Conservation (phyloP, 2,113 vertebrate species). For the Corythornis vintsioides region DNA sequence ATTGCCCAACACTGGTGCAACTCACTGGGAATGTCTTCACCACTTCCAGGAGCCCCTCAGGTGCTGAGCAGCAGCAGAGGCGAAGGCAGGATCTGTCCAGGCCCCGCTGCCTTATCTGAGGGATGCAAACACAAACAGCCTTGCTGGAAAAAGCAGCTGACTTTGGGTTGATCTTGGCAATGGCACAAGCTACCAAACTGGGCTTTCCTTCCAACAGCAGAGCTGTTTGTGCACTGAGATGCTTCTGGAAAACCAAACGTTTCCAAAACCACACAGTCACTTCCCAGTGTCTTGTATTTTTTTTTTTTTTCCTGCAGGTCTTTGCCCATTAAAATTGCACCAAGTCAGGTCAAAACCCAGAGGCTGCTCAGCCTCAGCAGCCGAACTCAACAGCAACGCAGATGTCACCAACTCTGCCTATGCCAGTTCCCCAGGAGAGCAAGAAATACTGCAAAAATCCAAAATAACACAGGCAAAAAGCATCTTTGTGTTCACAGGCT, state of each 20-base stretch:
- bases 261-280: neutral
- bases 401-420: neutral
- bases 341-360: neutral
- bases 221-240: neutral
- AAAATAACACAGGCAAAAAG: neutral
- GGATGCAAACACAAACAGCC: neutral
- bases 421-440: rapidly evolving
- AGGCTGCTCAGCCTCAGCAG: neutral
- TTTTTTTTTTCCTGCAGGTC: neutral
- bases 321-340: neutral
- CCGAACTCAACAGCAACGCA: neutral
- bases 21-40: neutral
- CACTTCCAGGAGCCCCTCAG: neutral
- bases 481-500: neutral
- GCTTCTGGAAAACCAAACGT: neutral
- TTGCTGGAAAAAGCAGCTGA: neutral
- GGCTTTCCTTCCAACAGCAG: neutral
- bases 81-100: rapidly evolving
- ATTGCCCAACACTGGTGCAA: neutral
- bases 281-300: neutral
- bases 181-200: neutral
- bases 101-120: neutral
- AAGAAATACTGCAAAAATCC: neutral
- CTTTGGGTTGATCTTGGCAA: neutral
- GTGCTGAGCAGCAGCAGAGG: rapidly evolving